phyloP scores from a whole-genome alignment of 2,113 vertebrate genomes.

The Podarcis raffonei region DNA sequence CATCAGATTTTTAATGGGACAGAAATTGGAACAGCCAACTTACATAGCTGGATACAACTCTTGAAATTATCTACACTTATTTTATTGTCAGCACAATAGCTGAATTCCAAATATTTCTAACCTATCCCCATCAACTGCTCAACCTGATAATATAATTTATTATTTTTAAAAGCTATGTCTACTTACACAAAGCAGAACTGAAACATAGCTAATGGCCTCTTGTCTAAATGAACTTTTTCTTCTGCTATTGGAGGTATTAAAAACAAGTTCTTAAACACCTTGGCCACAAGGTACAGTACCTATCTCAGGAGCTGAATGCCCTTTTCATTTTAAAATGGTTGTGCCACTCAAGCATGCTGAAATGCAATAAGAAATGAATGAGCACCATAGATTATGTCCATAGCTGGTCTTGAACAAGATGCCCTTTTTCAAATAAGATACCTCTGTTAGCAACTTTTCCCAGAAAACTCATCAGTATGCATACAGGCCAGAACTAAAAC shows the following conservation, averaged over 20 bases:
- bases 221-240: neutral
- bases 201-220: neutral
- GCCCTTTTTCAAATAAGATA: neutral
- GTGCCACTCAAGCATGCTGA: neutral
- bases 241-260: neutral
- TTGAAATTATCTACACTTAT: neutral
- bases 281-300: too few relatives aligned
- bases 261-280: neutral
- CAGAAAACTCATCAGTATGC: neutral
- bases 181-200: neutral
- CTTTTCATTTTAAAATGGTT: neutral
- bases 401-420: neutral
- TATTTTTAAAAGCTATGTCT: neutral
- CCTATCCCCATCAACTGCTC: neutral
- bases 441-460: neutral
- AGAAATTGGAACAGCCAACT: neutral
- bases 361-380: neutral
- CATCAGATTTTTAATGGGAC: neutral
- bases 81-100: neutral
- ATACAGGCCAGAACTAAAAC: neutral
- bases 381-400: neutral
- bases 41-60: neutral
- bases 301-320: neutral
- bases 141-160: neutral
- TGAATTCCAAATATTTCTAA: neutral